These are phyloP conservation scores for Neodiprion lecontei DNA, from an alignment of 1,140 invertebrate genomes.

Conservation along the genomic window DNA sequence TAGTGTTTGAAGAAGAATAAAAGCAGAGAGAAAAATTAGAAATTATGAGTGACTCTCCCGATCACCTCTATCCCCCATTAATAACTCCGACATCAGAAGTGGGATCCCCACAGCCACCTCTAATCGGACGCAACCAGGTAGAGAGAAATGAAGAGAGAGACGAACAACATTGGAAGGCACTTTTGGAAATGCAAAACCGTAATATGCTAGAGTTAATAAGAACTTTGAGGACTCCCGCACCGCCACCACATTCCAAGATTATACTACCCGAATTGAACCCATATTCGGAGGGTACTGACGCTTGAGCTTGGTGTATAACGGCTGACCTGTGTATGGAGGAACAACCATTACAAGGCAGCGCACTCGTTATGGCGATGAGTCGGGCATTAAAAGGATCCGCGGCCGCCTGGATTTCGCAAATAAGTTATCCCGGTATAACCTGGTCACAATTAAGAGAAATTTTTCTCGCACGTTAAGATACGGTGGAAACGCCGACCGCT, in stretches of 20 bases:
- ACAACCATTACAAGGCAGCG: conserved; percentile 10
- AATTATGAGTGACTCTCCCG: too few relatives aligned
- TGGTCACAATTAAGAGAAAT: conserved; percentile 26
- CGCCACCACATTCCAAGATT: neutral
- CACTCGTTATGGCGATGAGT: conserved; percentile 22
- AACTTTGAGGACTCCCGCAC: conserved; percentile 10
- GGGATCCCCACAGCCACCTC: conserved; percentile 9
- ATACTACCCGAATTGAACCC: conserved; percentile 25
- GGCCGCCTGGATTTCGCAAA: conserved; percentile 20
- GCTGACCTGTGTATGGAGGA: conserved; percentile 22
- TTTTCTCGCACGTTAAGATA: conserved; percentile 22
- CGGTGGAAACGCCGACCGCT: conserved; percentile 20
- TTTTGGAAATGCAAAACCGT: conserved; percentile 9
- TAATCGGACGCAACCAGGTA: neutral
- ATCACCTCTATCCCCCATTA: too few relatives aligned
- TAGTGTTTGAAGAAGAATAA: too few relatives aligned
- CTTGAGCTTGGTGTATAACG: conserved; percentile 22
- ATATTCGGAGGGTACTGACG: conserved; percentile 12
- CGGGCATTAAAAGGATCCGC: conserved; percentile 15
- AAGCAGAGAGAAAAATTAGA: too few relatives aligned
- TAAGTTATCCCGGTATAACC: conserved; percentile 17
- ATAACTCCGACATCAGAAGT: conserved; percentile 17
- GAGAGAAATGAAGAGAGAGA: neutral
- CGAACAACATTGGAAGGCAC: conserved; percentile 2
- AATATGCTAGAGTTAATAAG: conserved; percentile 9